Evolutionary conservation across 2,888 invertebrate genomes (phyloP).

Genomic region (Hypercompe scribonia): DNA sequence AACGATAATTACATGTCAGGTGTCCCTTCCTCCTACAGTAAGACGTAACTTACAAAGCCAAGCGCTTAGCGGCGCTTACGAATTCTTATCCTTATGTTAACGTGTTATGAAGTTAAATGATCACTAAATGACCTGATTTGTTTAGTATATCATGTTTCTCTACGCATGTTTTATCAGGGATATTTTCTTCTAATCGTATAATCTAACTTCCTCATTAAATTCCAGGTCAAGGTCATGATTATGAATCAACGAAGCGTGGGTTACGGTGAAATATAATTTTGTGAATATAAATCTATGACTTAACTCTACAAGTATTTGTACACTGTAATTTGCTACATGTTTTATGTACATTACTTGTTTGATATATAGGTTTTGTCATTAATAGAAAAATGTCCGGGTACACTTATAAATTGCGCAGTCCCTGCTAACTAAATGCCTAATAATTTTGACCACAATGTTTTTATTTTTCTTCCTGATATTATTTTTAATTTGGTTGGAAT

Average conservation of each 20-base stretch:
- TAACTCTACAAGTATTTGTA: slow-evolving; percentile 31
- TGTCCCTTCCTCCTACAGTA: neutral
- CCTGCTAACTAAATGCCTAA: slow-evolving; percentile 31
- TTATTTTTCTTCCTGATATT: slow-evolving; percentile 38
- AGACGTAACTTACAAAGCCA: too few species aligned
- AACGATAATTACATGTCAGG: neutral
- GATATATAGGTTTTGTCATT: slow-evolving; percentile 37
- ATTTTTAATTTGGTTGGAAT: slow-evolving; percentile 28
- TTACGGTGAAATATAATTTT: slow-evolving; percentile 14
- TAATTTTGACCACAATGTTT: slow-evolving; percentile 32
- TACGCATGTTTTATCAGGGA: neutral
- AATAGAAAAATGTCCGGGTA: slow-evolving; percentile 25
- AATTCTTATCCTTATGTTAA: neutral
- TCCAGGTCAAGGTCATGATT: slow-evolving; percentile 38
- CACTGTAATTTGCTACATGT: slow-evolving; percentile 28
- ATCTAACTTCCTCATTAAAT: slow-evolving; percentile 32
- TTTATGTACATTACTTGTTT: slow-evolving; percentile 44
- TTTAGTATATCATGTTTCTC: neutral
- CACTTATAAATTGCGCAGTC: slow-evolving; percentile 17
- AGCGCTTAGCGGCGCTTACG: too few species aligned
- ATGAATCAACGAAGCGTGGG: slow-evolving; percentile 32
- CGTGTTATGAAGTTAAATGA: neutral
- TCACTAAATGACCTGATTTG: neutral
- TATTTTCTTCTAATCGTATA: slow-evolving; percentile 9
- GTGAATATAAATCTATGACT: slow-evolving; percentile 28